Conservation (phyloP, 2,113 vertebrate species). For the Ibidorhyncha struthersii region DNA sequence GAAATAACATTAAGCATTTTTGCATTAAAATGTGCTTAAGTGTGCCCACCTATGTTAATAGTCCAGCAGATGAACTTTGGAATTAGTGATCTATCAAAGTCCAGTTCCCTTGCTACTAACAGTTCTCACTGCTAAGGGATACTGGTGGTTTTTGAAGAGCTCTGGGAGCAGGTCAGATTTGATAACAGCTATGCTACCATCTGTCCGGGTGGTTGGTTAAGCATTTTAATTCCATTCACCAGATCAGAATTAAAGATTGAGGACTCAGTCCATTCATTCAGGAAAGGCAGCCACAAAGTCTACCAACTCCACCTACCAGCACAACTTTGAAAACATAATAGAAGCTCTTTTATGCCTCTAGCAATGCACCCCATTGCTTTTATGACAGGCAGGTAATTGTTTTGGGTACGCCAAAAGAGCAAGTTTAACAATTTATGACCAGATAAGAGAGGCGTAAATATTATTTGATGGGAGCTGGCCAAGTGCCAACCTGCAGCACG, state of each 20-base stretch:
- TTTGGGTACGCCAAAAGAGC: neutral
- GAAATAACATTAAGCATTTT: neutral
- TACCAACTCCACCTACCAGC: neutral
- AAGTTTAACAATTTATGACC: neutral
- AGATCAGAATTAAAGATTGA: neutral
- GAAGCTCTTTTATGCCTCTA: neutral
- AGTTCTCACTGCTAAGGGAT: neutral
- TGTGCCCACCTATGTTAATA: neutral
- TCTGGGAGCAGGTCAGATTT: neutral
- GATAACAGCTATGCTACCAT: neutral
- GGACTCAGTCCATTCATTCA: neutral
- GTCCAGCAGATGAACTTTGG: neutral
- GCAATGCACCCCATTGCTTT: neutral
- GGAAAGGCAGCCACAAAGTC: neutral
- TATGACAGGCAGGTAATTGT: neutral
- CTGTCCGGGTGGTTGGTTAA: neutral
- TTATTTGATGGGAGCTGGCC: neutral
- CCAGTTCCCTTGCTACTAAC: neutral
- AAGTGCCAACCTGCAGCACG: neutral
- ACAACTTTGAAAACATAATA: neutral
- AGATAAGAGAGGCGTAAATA: neutral
- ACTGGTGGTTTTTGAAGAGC: neutral
- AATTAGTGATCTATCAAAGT: neutral
- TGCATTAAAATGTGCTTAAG: neutral
- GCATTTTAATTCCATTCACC: neutral